Conservation (phyloP, 2,113 vertebrate species). For the Pachyramphus minor region DNA sequence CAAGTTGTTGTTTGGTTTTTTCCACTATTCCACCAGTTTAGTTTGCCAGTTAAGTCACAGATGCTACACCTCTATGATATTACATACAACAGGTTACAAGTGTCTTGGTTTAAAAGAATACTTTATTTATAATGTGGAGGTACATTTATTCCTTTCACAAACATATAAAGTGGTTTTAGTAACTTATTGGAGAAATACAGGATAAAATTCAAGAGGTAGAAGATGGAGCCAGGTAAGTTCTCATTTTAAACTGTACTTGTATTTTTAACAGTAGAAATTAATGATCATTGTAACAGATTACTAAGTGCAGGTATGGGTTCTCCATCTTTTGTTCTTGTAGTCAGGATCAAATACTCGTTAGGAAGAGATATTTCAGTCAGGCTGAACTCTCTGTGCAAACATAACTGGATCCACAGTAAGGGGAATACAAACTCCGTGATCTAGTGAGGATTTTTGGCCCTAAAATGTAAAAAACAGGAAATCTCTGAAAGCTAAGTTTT, state of each 20-base stretch:
- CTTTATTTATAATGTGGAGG: neutral
- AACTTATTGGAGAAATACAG: neutral
- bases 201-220: neutral
- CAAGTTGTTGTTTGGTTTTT: neutral
- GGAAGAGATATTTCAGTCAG: neutral
- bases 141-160: neutral
- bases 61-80: neutral
- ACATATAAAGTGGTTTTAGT: neutral
- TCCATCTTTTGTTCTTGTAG: neutral
- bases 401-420: neutral
- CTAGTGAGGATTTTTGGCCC: neutral
- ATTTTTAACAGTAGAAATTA: neutral
- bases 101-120: neutral
- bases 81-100: neutral
- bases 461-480: neutral
- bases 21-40: neutral
- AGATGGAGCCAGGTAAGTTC: neutral
- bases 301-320: neutral
- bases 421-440: neutral
- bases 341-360: neutral
- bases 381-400: neutral
- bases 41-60: neutral
- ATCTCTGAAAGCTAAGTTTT: neutral
- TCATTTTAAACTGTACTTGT: neutral
- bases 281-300: neutral